These are phyloP conservation scores for Sebastes schlegelii DNA, from an alignment of 2,113 vertebrate species.

Conservation along the genomic window DNA sequence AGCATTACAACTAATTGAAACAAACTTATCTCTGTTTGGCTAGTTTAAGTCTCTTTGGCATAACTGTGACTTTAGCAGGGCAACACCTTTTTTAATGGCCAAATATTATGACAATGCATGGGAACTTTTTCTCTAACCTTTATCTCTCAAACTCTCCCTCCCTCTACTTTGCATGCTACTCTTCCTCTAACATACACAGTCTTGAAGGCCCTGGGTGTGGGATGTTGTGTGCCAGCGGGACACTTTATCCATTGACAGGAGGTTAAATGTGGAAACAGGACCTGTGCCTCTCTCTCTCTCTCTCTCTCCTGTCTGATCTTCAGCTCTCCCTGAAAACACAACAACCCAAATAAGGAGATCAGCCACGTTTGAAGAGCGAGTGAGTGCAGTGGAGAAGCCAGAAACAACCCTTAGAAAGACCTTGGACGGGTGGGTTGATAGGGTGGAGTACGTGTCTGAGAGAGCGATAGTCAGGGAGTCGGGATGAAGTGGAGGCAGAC, in stretches of 20 bases:
- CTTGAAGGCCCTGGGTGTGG: slow-evolving; percentile 29
- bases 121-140: slow-evolving; percentile 7
- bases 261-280: slow-evolving; percentile 89
- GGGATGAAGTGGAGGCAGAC: slow-evolving; percentile 60
- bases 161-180: slow-evolving; percentile 22
- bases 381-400: slow-evolving; percentile 65
- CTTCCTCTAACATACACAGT: not conserved
- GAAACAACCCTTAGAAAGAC: slow-evolving; percentile 84
- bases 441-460: slow-evolving; percentile 56
- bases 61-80: not conserved
- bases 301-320: slow-evolving; percentile 54
- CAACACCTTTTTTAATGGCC: not conserved
- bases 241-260: slow-evolving; percentile 73
- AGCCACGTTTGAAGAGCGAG: slow-evolving; percentile 56
- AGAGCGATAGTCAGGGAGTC: slow-evolving; percentile 58
- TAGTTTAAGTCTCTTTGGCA: not conserved
- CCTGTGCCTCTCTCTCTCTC: slow-evolving; percentile 44
- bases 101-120: slow-evolving; percentile 29
- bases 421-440: slow-evolving; percentile 75
- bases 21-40: slow-evolving; percentile 5
- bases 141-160: not conserved
- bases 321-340: slow-evolving; percentile 73
- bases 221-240: slow-evolving; percentile 20
- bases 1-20: not conserved
- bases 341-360: slow-evolving; percentile 94